A percentile compares a stretch with the other conserved stretches of the same genome.
Evolutionary conservation across 2,888 invertebrate genomes (phyloP).

Genomic region (Muschampia plurimacula): DNA sequence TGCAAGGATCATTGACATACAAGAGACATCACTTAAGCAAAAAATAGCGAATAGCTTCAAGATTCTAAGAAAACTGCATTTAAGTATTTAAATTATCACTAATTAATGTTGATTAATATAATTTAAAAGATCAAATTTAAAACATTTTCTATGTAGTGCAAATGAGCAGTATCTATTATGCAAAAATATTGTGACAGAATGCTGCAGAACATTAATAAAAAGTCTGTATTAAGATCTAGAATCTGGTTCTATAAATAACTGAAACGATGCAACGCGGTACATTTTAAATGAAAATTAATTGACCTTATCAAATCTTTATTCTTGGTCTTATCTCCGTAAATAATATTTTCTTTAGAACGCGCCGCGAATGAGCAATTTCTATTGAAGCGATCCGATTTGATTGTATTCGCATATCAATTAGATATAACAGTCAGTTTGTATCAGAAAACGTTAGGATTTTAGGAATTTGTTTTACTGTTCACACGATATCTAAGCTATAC

Average conservation of each 20-base stretch:
- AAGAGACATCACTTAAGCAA: not conserved
- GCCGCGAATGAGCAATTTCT: conserved; percentile 45
- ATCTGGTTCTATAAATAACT: conserved; percentile 36
- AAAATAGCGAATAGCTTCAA: not conserved
- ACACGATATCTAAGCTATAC: not conserved
- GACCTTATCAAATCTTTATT: conserved; percentile 46
- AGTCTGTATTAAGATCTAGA: conserved; percentile 31
- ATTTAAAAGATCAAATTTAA: conserved; percentile 26
- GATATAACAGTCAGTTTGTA: conserved; percentile 53
- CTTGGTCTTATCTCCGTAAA: conserved; percentile 42
- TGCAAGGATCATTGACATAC: not conserved
- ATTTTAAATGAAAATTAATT: conserved; percentile 44
- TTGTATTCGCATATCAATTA: conserved; percentile 58
- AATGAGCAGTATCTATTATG: conserved; percentile 16
- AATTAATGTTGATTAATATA: conserved; percentile 20
- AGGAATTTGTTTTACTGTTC: conserved; percentile 44
- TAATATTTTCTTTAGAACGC: conserved; percentile 47
- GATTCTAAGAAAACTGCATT: conserved; percentile 25
- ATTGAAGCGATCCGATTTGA: conserved; percentile 40
- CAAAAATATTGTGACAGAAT: conserved; percentile 33
- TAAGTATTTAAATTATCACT: conserved; percentile 7
- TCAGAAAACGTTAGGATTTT: conserved; percentile 31
- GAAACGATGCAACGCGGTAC: conserved; percentile 38
- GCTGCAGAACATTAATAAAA: conserved; percentile 33
- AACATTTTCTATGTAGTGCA: conserved; percentile 13